Evolutionary conservation across 2,797 vertebrate species (phyloP).

Genomic region (Ispidina picta): DNA sequence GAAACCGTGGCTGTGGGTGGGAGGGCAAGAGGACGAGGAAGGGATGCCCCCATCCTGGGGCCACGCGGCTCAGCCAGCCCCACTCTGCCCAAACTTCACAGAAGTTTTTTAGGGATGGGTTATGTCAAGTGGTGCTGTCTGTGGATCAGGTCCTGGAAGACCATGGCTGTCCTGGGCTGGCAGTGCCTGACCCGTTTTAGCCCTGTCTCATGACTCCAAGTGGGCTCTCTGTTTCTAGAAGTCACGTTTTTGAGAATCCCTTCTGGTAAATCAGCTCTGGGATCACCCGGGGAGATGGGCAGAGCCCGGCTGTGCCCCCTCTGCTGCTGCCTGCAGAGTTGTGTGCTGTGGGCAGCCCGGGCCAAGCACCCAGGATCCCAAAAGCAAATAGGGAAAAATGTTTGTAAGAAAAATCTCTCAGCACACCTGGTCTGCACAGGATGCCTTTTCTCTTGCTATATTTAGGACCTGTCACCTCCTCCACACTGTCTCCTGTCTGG

Average conservation of each 20-base stretch:
- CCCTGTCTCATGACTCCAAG: fast-evolving
- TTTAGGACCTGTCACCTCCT: neutral
- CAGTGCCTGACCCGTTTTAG: neutral
- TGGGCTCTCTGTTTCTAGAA: neutral
- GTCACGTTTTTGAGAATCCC: neutral
- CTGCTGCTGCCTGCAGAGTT: neutral
- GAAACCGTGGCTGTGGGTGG: conserved; percentile 1
- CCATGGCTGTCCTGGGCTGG: neutral
- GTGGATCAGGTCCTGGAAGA: neutral
- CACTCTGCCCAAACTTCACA: neutral
- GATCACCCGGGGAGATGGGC: neutral
- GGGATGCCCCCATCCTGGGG: neutral
- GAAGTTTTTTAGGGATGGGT: neutral
- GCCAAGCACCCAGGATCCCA: neutral
- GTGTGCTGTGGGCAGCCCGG: neutral
- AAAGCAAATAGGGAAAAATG: neutral
- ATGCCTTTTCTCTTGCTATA: neutral
- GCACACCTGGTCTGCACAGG: neutral
- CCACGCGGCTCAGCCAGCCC: neutral
- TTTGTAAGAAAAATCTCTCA: neutral
- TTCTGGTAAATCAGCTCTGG: neutral
- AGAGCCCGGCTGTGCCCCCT: neutral
- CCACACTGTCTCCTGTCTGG: neutral
- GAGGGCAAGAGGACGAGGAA: neutral
- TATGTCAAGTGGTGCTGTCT: neutral